These are phyloP conservation scores for Aphidius colemani DNA, from an alignment of 2,888 invertebrate genomes.

Conservation along the genomic window DNA sequence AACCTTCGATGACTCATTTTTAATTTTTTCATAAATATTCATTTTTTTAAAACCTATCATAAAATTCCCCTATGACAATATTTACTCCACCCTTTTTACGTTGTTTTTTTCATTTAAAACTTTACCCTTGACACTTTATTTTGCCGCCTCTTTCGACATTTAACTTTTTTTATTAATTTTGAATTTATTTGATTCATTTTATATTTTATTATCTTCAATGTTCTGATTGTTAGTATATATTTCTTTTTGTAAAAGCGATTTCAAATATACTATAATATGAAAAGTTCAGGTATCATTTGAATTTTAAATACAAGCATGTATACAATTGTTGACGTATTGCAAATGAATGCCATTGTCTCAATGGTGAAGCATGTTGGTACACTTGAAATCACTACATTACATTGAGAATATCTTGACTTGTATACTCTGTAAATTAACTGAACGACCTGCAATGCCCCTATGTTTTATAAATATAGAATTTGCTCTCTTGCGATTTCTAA, in stretches of 20 bases:
- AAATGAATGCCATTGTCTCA: slow-evolving; percentile 29
- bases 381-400: slow-evolving; percentile 43
- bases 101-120: too few relatives aligned
- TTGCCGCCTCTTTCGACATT: too few relatives aligned
- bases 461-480: slow-evolving; percentile 43
- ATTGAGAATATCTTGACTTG: slow-evolving; percentile 41
- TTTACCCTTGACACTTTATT: too few relatives aligned
- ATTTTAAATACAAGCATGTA: too few relatives aligned
- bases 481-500: slow-evolving; percentile 39
- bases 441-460: slow-evolving; percentile 40
- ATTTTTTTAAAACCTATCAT: slow-evolving; percentile 27
- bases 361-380: slow-evolving; percentile 37
- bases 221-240: too few relatives aligned
- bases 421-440: slow-evolving; percentile 31
- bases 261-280: too few relatives aligned
- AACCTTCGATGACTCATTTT: slow-evolving; percentile 36
- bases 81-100: too few relatives aligned
- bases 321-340: too few relatives aligned
- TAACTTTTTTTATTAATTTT: too few relatives aligned
- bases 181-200: not conserved
- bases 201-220: slow-evolving; percentile 7
- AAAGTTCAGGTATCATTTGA: too few relatives aligned
- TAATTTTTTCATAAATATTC: not conserved
- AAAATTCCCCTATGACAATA: too few relatives aligned
- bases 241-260: too few relatives aligned